A percentile compares a stretch with the other conserved stretches of the same genome.
These are phyloP conservation scores for Deilephila elpenor DNA, from an alignment of 2,888 invertebrate species.

Conservation along the genomic window DNA sequence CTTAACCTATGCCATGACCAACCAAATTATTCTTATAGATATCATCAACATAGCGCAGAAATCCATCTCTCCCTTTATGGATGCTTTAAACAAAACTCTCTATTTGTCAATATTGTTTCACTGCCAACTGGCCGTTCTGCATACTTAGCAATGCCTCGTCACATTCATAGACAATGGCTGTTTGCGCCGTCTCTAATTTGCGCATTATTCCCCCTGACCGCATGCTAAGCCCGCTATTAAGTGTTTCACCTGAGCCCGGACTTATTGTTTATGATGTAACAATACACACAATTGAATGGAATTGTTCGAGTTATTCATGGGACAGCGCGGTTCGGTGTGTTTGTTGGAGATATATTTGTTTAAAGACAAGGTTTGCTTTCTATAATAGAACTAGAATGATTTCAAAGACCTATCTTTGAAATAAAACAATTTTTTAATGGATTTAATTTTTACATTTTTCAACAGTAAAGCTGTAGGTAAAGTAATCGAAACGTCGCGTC, in stretches of 20 bases:
- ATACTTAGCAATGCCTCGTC: neutral
- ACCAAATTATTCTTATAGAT: no score
- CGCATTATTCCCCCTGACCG: conserved; percentile 23
- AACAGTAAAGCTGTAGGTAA: no score
- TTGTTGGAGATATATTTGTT: neutral
- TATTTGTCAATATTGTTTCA: neutral
- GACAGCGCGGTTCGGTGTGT: neutral
- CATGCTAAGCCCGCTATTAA: conserved; percentile 28
- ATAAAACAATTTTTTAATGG: no score
- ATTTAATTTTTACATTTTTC: no score
- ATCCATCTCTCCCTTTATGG: neutral
- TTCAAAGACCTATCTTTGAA: no score
- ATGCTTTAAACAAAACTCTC: neutral
- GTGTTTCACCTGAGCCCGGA: conserved; percentile 24
- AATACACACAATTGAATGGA: conserved; percentile 10
- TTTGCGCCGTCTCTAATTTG: conserved; percentile 44
- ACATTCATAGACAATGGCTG: conserved; percentile 47
- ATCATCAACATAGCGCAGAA: no score
- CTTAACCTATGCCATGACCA: no score
- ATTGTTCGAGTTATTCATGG: no score
- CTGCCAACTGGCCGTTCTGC: neutral
- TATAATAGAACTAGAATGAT: no score
- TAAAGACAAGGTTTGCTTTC: no score
- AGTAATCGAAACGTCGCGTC: no score
- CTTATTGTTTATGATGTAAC: conserved; percentile 13